Evolutionary conservation across 2,888 invertebrate species (phyloP).

Genomic region (Proisotoma minuta): DNA sequence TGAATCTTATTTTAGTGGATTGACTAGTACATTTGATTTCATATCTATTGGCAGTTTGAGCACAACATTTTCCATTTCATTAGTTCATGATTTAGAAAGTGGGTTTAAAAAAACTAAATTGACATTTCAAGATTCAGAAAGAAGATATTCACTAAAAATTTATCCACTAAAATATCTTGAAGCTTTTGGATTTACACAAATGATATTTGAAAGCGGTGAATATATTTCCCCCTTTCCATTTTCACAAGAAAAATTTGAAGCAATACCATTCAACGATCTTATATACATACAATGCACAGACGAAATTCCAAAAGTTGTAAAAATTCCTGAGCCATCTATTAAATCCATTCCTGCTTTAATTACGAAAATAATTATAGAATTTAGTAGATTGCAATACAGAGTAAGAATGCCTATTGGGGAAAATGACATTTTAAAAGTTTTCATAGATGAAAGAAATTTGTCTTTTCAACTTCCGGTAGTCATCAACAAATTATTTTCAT

Average conservation of each 20-base stretch:
- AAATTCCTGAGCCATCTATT: neutral
- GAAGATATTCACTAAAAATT: neutral
- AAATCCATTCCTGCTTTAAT: neutral
- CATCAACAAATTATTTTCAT: neutral
- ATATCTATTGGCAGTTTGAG: neutral
- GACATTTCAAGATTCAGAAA: neutral
- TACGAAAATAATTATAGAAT: neutral
- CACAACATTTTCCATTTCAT: neutral
- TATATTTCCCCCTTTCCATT: neutral
- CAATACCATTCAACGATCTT: neutral
- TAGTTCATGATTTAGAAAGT: neutral
- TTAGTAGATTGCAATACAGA: neutral
- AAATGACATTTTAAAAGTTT: neutral
- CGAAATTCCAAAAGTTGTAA: neutral
- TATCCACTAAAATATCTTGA: neutral
- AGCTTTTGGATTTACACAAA: neutral
- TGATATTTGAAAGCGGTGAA: neutral
- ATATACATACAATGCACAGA: neutral
- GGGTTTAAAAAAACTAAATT: neutral
- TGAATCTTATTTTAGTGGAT: neutral
- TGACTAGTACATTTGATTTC: neutral
- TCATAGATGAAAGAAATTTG: neutral
- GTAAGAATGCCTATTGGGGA: neutral
- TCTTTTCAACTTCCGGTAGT: neutral
- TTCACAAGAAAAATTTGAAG: neutral